Percentiles rank a stretch among this genome's conserved stretches.
Evolutionary conservation across 2,113 vertebrate species (phyloP).

Genomic region (Rhineura floridana): DNA sequence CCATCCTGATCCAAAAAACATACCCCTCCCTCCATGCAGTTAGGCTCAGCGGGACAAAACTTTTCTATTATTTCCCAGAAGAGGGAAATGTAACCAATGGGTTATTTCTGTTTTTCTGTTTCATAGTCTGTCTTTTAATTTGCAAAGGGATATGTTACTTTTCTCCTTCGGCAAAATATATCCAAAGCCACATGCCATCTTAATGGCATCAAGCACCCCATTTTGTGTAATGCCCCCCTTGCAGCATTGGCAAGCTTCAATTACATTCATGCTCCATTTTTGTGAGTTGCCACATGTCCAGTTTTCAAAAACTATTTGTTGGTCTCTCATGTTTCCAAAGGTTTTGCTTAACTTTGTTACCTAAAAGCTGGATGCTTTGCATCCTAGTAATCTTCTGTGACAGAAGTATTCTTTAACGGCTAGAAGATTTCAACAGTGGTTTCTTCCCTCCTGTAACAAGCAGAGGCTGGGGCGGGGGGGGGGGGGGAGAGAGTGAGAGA

Average conservation of each 20-base stretch:
- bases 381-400: slow-evolving; percentile 14
- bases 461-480: background rate
- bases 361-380: slow-evolving; percentile 45
- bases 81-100: background rate
- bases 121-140: accelerated
- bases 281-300: slow-evolving; percentile 12
- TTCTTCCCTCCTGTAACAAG: slow-evolving; percentile 10
- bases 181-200: background rate
- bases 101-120: background rate
- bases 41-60: background rate
- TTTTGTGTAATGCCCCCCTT: background rate
- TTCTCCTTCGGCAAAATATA: slow-evolving; percentile 20
- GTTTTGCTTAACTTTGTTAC: slow-evolving; percentile 14
- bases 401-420: slow-evolving; percentile 5
- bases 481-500: background rate
- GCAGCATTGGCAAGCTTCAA: background rate
- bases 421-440: slow-evolving; percentile 26
- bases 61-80: background rate
- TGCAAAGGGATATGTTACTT: background rate
- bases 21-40: background rate
- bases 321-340: background rate
- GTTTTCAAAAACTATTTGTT: slow-evolving; percentile 39
- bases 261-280: background rate
- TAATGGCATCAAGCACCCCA: background rate
- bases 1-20: background rate